Base-by-base conservation (phyloP, 2,888 invertebrate genomes). In the Hypercompe scribonia region DNA sequence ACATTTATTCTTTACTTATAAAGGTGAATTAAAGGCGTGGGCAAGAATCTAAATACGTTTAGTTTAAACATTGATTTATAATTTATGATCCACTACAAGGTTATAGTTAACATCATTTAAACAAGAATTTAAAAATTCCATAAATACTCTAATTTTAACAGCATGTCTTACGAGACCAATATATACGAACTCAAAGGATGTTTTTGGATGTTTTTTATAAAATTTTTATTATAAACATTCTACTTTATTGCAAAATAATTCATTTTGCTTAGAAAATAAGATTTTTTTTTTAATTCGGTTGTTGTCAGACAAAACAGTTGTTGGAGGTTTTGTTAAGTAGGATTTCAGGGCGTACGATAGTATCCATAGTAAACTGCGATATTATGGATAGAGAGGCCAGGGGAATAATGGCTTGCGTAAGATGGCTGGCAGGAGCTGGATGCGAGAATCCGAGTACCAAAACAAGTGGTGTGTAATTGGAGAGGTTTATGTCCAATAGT, bases 321-420 rank as follows among this genome's bases (percentile, higher is more conserved):
- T 63, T 39, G 42, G 46, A n/a, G 34, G 64, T 73, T 81, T 76
- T 70, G 39, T 58, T 68, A 71, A 78, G 81, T 76, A 63, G 66
- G 58, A 50, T 74, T 76, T 71, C 8, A 54, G 81, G 78, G 81
- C 76, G 33, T 76, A 65, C 33, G 46, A 78, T 76, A 67, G 72
- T 63, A 64, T 72, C 76, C 73, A 69, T 61, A 65, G 76, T 34
- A 67, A 34, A 39, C 15, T 34, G 31, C 74, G 75, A 72, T 73
- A 28, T 58, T 74, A 69, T 77, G 65, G 83, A 74, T 83, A 76
- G n/a, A n/a, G n/a, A n/a, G n/a, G n/a, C n/a, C n/a, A n/a, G n/a
- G n/a, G n/a, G n/a, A n/a, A n/a, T n/a, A n/a, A n/a, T n/a, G n/a
- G n/a, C n/a, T n/a, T n/a, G n/a, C n/a, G n/a, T n/a, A n/a, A n/a